These are phyloP conservation scores for Ophiothrix spiculata DNA, from an alignment of 35 echinoderm and acorn worm species.

Conservation along the genomic window DNA sequence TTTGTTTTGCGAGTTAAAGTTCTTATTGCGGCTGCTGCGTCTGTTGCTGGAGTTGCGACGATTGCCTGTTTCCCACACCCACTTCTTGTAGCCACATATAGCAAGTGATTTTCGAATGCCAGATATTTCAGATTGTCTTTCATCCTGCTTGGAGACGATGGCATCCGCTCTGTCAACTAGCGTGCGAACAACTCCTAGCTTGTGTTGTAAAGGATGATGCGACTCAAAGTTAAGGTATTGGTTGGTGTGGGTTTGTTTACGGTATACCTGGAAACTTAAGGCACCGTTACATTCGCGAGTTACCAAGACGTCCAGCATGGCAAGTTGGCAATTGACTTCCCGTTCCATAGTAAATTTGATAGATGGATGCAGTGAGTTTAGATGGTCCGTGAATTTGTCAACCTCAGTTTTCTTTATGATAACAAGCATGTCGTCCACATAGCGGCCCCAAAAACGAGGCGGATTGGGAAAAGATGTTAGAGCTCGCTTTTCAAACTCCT, in stretches of 20 bases:
- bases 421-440: conserved; percentile 53
- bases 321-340: background rate
- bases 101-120: too few relatives aligned
- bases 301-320: conserved; percentile 16
- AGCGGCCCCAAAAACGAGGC: conserved; percentile 37
- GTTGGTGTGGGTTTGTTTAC: conserved; percentile 25
- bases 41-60: too few relatives aligned
- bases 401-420: background rate
- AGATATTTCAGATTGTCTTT: too few relatives aligned
- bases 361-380: conserved; percentile 36
- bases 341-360: conserved; percentile 49
- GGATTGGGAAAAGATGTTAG: conserved; percentile 13
- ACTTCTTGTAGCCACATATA: too few relatives aligned
- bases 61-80: too few relatives aligned
- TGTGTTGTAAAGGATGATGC: too few relatives aligned
- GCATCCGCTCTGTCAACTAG: too few relatives aligned
- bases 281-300: background rate
- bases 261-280: conserved; percentile 2
- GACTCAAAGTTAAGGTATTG: too few relatives aligned
- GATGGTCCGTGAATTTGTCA: conserved; percentile 25
- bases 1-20: too few relatives aligned
- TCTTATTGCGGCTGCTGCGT: too few relatives aligned
- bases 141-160: too few relatives aligned
- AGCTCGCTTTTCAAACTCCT: conserved; percentile 13
- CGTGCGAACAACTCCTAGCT: too few relatives aligned